Evolutionary conservation across 2,888 invertebrate species (phyloP), one percentile per base, ranked within the genome.

Genomic region (Clitarchus hookeri): DNA sequence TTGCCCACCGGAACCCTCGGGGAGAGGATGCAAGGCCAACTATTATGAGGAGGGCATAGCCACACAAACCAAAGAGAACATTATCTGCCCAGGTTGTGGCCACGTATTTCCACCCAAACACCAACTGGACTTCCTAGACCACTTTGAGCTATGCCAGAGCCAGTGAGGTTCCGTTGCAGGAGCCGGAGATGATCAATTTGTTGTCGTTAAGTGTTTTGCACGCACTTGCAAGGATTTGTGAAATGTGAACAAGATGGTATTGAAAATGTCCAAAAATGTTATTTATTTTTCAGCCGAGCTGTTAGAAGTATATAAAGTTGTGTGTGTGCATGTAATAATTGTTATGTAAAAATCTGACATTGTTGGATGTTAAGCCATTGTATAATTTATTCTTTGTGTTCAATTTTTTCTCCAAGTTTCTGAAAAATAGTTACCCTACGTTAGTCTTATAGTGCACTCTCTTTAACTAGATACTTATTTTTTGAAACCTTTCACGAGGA

Each of bases 71-170:
- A 88, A 88, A 44, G 89, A 89, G 48, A 89, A 90, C 85, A 87
- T 90, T 12, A 89, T 89, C 44, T 90, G 90, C 83, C 90, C 90
- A 3, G 88, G 89, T 26, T 90, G 90, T 84, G 89, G 89, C 44
- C 87, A 88, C 85, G 88, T 90, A 12, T 90, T 90, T 87, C 89
- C 90, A 13, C 89, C 89, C 27, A 89, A 89, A n/a, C 89, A 89
- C 83, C 89, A 90, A 82, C 85, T 90, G 0, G 87, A 89, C 85
- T 90, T 90, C 87, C 88, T 90, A n/a, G 89, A 90, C 84, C 90
- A 90, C 87, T 90, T 90, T 87, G 90, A 90, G 87, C 86, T 87
- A 44, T 90, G 90, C 85, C 89, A 88, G 83, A 88, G 65, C 65
- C 6, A 65, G 65, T 65, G 65, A 65, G 19, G 65, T 23, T 65